Conservation (phyloP, 1,140 invertebrate species). For the Hyles vespertilio region DNA sequence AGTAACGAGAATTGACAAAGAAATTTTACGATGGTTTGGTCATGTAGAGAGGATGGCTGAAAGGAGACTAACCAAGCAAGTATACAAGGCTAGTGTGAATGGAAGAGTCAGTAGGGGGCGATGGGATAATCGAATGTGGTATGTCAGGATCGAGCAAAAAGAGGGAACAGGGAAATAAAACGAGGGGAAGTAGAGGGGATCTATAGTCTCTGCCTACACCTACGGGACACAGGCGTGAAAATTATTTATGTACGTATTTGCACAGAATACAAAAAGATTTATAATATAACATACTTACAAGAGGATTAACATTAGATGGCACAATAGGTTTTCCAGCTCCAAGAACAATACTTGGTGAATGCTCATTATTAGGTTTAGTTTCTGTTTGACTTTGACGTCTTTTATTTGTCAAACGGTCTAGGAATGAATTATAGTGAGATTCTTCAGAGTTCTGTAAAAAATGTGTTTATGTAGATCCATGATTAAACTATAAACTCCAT, state of each 20-base stretch:
- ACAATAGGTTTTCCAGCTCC: constrained; percentile 64
- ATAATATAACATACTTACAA: constrained; percentile 45
- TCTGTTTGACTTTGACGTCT: constrained; percentile 77
- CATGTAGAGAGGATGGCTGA: too few relatives aligned
- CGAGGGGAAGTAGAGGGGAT: not conserved
- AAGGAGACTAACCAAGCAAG: too few relatives aligned
- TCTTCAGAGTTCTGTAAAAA: constrained; percentile 89
- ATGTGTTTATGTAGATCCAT: too few relatives aligned
- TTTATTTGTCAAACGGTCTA: constrained; percentile 84
- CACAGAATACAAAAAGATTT: too few relatives aligned
- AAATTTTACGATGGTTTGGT: too few relatives aligned
- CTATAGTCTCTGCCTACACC: not conserved
- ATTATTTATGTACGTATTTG: not conserved
- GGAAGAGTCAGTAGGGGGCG: not conserved
- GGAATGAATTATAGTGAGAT: constrained; percentile 91
- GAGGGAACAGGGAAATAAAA: not conserved
- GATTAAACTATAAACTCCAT: not conserved
- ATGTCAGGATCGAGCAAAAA: not conserved
- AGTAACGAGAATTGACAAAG: too few relatives aligned
- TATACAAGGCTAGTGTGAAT: too few relatives aligned
- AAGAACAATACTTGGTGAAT: constrained; percentile 64
- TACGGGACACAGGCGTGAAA: not conserved
- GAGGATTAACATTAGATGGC: constrained; percentile 58
- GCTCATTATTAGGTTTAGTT: constrained; percentile 43
- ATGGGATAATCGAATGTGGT: not conserved